A percentile compares a stretch with the other conserved stretches of the same genome.
These are phyloP conservation scores for Entomobrya multifasciata DNA, from an alignment of 2,888 invertebrate species.

Conservation along the genomic window DNA sequence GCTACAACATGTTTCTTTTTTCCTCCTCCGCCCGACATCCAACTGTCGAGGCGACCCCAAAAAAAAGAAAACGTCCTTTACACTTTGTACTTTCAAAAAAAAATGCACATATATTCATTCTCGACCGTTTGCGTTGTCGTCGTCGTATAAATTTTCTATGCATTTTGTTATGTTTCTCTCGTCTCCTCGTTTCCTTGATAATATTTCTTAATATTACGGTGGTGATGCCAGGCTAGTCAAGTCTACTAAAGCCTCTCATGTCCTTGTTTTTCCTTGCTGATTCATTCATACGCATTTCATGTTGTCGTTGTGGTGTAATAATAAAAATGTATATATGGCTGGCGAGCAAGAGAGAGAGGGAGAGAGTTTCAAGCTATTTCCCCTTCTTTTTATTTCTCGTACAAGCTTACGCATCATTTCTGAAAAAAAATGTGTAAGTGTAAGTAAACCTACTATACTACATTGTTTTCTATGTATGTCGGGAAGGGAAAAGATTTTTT, in stretches of 20 bases:
- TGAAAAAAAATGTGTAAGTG: conserved; percentile 13
- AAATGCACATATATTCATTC: no score
- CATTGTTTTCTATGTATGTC: conserved; percentile 2
- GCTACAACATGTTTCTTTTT: conserved; percentile 11
- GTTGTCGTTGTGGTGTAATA: neutral
- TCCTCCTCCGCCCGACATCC: neutral
- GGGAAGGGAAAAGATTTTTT: neutral
- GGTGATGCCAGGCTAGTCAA: neutral
- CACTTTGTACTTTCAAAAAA: no score
- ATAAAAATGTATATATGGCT: neutral
- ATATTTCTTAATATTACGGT: no score
- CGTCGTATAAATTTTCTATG: no score
- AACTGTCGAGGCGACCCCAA: neutral
- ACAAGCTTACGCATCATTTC: neutral
- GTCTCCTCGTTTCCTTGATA: no score
- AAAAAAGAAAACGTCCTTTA: no score
- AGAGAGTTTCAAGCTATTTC: neutral
- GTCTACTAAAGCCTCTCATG: neutral
- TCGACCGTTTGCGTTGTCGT: no score
- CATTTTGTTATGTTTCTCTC: neutral
- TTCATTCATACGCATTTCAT: conserved; percentile 29
- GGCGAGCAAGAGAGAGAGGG: no score
- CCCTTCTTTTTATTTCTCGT: conserved; percentile 1
- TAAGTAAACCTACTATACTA: no score
- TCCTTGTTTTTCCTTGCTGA: conserved; percentile 38